phyloP scores from a whole-genome alignment of 64 coral and sea anemone species.

The Actinia equina region DNA sequence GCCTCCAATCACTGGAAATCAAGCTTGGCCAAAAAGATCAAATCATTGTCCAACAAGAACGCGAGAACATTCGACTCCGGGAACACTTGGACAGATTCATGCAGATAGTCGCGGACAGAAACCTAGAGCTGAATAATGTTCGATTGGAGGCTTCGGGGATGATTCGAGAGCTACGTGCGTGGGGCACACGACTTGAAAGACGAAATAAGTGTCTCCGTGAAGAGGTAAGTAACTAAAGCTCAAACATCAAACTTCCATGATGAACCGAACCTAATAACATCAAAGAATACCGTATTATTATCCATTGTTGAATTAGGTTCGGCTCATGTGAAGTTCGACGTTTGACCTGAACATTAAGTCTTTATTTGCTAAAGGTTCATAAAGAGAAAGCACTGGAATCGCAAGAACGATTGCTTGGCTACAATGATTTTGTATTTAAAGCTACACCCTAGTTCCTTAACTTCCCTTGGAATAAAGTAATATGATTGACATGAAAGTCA shows the following conservation, averaged over 20 bases:
- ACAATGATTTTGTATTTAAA: too few species aligned
- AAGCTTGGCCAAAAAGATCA: conserved; percentile 10
- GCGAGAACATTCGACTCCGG: background rate
- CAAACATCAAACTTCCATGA: too few species aligned
- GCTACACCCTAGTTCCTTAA: too few species aligned
- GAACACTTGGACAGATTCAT: conserved; percentile 7
- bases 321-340: too few species aligned
- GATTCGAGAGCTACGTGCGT: background rate
- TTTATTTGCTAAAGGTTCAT: too few species aligned
- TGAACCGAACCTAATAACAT: too few species aligned
- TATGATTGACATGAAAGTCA: background rate
- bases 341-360: too few species aligned
- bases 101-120: background rate
- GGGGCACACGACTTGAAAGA: background rate
- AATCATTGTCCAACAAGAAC: background rate
- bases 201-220: background rate
- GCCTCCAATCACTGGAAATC: background rate
- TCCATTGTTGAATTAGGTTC: too few species aligned
- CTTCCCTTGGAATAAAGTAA: too few species aligned
- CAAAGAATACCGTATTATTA: too few species aligned
- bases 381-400: too few species aligned
- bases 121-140: conserved; percentile 10
- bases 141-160: background rate
- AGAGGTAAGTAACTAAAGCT: background rate
- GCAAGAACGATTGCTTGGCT: too few species aligned